Conservation (phyloP, 1,140 invertebrate species). For the Eurosta solidaginis region DNA sequence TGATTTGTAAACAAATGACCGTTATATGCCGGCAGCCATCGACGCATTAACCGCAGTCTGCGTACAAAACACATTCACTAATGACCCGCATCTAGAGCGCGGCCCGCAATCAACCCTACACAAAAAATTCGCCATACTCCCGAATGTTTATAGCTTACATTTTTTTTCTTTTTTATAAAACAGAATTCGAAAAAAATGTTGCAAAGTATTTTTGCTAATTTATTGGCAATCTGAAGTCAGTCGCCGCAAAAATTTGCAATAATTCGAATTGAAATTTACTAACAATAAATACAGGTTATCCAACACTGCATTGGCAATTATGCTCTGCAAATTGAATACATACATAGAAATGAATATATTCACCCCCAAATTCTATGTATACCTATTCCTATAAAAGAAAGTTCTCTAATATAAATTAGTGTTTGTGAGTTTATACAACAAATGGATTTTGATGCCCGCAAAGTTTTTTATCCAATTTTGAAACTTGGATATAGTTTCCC, state of each 20-base stretch:
- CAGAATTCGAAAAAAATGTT: too few species aligned
- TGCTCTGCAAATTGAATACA: too few species aligned
- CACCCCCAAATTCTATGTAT: too few species aligned
- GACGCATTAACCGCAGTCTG: background rate
- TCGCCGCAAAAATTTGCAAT: slow-evolving; percentile 7
- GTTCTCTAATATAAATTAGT: too few species aligned
- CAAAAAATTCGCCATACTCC: background rate
- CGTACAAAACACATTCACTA: background rate
- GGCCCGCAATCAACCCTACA: background rate
- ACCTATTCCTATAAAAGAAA: too few species aligned
- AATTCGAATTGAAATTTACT: slow-evolving; percentile 23
- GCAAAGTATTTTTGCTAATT: slow-evolving; percentile 5
- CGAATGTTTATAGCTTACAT: too few species aligned
- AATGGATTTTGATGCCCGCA: background rate
- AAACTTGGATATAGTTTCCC: background rate
- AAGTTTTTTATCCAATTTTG: background rate
- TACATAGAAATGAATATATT: too few species aligned
- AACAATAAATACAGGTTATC: background rate
- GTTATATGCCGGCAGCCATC: background rate
- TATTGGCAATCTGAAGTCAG: background rate
- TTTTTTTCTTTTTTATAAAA: too few species aligned
- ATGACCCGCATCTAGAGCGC: background rate
- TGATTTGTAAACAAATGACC: slow-evolving; percentile 15
- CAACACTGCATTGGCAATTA: background rate
- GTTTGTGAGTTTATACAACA: background rate